Conservation (phyloP, 2,113 vertebrate genomes). For the Cettia cetti region DNA sequence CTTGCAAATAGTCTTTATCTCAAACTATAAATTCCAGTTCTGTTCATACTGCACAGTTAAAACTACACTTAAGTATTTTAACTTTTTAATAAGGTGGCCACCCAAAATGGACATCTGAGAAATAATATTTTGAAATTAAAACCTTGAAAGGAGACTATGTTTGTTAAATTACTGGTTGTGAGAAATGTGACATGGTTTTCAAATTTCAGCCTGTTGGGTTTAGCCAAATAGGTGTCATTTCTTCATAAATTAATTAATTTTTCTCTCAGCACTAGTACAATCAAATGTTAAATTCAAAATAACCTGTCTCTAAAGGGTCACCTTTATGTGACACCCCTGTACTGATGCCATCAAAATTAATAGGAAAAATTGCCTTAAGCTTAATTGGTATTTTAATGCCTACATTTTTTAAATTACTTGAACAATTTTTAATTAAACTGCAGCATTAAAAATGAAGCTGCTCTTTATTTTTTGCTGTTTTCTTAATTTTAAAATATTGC, state of each 20-base stretch:
- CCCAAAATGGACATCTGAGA: neutral
- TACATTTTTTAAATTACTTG: slow-evolving; percentile 61
- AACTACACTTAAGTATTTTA: neutral
- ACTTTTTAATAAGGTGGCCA: neutral
- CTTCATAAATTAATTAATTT: slow-evolving; percentile 10
- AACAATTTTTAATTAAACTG: slow-evolving; percentile 65
- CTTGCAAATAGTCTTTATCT: neutral
- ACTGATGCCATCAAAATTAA: slow-evolving; percentile 54
- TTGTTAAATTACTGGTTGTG: neutral
- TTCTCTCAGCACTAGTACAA: neutral
- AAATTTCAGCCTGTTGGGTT: neutral
- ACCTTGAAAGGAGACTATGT: neutral
- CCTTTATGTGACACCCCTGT: slow-evolving; percentile 28
- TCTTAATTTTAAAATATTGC: slow-evolving; percentile 63
- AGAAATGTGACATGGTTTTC: neutral
- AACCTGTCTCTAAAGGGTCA: slow-evolving; percentile 39
- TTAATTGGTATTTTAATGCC: slow-evolving; percentile 63
- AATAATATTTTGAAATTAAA: neutral
- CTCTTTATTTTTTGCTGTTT: slow-evolving; percentile 42
- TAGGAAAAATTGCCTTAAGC: slow-evolving; percentile 61
- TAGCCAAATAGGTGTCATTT: neutral
- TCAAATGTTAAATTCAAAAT: neutral
- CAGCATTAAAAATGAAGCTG: slow-evolving; percentile 49
- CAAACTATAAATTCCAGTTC: neutral
- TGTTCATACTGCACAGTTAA: neutral